Base-by-base conservation (phyloP, 2,797 vertebrate genomes). In the Moxostoma hubbsi region DNA sequence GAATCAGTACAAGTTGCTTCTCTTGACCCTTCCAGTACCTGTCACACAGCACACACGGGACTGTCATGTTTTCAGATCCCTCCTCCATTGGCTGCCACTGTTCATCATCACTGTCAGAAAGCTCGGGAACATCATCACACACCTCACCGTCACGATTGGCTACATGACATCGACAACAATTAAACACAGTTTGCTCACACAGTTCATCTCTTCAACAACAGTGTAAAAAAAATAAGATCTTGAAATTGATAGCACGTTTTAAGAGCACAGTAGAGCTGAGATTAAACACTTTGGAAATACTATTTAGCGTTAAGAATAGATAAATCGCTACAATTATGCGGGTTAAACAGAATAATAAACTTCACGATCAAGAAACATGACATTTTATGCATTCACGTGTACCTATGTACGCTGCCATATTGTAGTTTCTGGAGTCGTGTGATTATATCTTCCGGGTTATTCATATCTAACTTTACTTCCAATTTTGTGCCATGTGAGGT, bases 41-140 rank as follows among this genome's bases (percentile, higher is more conserved):
- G 82, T 96, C 91, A 68, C 97, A 99, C 88, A 99, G 97, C 69
- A 98, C 90, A 85, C 97, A 99, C 76, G 85, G 85, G 0, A 93
- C 91, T 1, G 78, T 77, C 53, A 88, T 59, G 49, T 75, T 82
- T 5, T 87, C 80, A 10, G 15, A 54, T 5, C 87, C 91, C 16
- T 92, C 93, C 0, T 95, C 95, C 86, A 94, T 90, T 89, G 93
- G 94, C 77, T 87, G 89, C 89, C 91, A 93, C 72, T 92, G 90
- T 0, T 87, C 94, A 2, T 95, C 94, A 5, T 95, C 95, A 5
- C 88, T 90, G 64, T 95, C 95, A 0, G 93, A 95, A 8, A 95
- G 91, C 12, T 91, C 94, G 0, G 92, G 92, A 64, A 93, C 81
- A 0, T 92, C 91, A 0, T 92, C 88, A 47, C 24, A 86, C 11